Evolutionary conservation across 1,140 invertebrate species (phyloP), one percentile per base, ranked within the genome.

Genomic region (Telenomus remus): DNA sequence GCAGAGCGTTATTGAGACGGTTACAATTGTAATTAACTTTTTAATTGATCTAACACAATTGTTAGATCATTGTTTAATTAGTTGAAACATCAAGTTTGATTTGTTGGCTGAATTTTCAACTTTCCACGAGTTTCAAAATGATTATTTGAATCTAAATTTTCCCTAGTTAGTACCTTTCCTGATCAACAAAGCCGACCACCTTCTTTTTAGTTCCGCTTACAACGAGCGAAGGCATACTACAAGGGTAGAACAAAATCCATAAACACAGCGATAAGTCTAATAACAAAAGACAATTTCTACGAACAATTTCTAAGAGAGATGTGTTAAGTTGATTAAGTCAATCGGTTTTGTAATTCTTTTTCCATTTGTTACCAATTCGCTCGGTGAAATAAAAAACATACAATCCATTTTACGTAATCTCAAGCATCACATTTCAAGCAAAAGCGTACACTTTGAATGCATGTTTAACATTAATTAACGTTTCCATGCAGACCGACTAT

Each of bases 121-220:
- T 37, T 19, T 46, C 68, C 19, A 27, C 19, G 1, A 6, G 19
- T 27, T 27, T 27, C 2, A n/a, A n/a, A n/a, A 6, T 27, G 63
- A 63, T 63, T 33, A 27, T 42, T 50, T 56, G 44, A 33, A n/a
- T n/a, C 13, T 55, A 55, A 68, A 64, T 55, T 46, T 49, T 50
- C 57, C 46, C 54, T 68, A 60, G 54, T 70, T 69, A 73, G 76
- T 88, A 88, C 87, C 87, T 88, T 86, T 83, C 82, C 47, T 88
- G 84, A 78, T 88, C 87, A 80, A 87, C 85, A 87, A 88, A 88
- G 78, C 80, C 85, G 79, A 88, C 87, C 76, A 85, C 82, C 85
- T 88, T 88, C 86, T 87, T 88, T 87, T 85, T 88, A 57, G 86
- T 86, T 76, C 86, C 84, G 69, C 77, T 87, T 75, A 84, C 81